Evolutionary conservation across 1,140 invertebrate genomes (phyloP).

Genomic region (Lordiphosa collinella): DNA sequence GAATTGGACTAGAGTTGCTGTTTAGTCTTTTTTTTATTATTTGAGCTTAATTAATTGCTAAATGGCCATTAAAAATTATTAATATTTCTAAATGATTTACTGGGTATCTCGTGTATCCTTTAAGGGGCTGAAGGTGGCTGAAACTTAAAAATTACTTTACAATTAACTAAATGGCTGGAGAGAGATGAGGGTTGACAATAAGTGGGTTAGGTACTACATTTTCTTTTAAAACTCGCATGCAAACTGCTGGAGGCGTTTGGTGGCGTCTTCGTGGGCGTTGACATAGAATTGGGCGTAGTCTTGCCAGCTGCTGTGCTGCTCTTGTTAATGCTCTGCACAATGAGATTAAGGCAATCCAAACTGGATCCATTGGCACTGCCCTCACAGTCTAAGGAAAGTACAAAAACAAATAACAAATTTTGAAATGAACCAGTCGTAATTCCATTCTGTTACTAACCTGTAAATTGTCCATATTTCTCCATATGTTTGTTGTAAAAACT

Average conservation of each 20-base stretch:
- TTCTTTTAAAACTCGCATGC: constrained; percentile 68
- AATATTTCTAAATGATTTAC: constrained; percentile 45
- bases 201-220: constrained; percentile 63
- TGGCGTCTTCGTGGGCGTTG: constrained; percentile 21
- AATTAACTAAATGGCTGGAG: constrained; percentile 34
- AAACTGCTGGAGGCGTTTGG: constrained; percentile 21
- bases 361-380: constrained; percentile 80
- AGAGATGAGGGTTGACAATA: background rate
- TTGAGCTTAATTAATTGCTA: constrained; percentile 51
- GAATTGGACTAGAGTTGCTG: constrained; percentile 50
- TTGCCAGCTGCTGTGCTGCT: constrained; percentile 39
- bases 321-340: constrained; percentile 84
- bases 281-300: constrained; percentile 14
- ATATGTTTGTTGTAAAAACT: constrained; percentile 62
- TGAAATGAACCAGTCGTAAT: background rate
- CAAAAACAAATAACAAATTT: background rate
- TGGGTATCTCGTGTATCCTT: constrained; percentile 69
- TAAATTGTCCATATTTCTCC: constrained; percentile 68
- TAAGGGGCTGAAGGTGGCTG: background rate
- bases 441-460: constrained; percentile 42
- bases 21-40: constrained; percentile 28
- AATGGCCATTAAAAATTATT: constrained; percentile 50
- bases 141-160: constrained; percentile 52
- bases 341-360: constrained; percentile 83
- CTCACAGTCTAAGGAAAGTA: constrained; percentile 39